phyloP scores from a whole-genome alignment of 2,797 vertebrate genomes.

The Pantherophis alleghaniensis region DNA sequence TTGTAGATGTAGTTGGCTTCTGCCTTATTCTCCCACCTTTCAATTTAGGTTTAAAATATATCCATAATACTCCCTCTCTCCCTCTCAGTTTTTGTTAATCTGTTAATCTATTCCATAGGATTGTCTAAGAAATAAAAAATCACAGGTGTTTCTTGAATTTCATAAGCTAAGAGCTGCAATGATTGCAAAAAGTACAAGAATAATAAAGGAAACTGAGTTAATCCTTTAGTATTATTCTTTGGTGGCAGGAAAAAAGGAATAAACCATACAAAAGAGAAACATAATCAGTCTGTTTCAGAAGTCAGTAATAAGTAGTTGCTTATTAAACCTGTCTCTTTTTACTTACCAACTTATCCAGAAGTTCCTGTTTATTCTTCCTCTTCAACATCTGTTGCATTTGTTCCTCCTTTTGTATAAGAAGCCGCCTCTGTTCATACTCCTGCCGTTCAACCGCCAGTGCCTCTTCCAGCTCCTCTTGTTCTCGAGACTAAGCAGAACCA shows the following conservation, averaged over 20 bases:
- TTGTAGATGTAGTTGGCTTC: background rate
- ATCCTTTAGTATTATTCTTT: background rate
- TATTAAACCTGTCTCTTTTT: background rate
- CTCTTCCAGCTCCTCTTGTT: constrained; percentile 96
- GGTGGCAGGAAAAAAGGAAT: background rate
- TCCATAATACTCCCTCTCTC: background rate
- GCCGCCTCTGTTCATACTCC: constrained; percentile 83
- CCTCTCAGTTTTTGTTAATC: no score
- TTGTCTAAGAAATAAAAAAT: background rate
- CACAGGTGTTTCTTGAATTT: background rate
- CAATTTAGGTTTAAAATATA: background rate
- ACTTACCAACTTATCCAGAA: constrained; percentile 93
- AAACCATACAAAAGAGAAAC: background rate
- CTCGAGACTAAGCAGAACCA: constrained; percentile 79
- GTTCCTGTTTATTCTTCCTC: constrained; percentile 93
- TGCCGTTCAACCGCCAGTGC: constrained; percentile 87
- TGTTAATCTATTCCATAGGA: background rate
- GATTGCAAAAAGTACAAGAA: background rate
- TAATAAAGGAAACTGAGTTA: background rate
- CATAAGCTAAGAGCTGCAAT: background rate
- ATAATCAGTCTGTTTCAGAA: background rate
- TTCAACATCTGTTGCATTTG: constrained; percentile 89
- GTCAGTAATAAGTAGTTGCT: background rate
- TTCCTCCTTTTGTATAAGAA: constrained; percentile 89
- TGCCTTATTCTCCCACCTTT: background rate